Evolutionary conservation across 2,113 vertebrate genomes (phyloP).

Genomic region (Rhineura floridana): DNA sequence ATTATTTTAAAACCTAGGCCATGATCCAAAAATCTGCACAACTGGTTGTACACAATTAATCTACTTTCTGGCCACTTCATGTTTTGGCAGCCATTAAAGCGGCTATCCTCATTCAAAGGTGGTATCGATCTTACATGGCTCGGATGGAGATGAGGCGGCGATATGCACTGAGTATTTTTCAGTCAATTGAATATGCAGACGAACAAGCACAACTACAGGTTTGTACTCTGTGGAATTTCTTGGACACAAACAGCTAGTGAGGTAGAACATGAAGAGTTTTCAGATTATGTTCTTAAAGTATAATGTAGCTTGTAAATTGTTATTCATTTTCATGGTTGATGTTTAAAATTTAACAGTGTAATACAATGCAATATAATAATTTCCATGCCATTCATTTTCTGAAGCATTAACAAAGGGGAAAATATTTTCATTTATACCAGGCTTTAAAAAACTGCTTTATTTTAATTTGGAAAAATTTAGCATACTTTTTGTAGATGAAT

Average conservation of each 20-base stretch:
- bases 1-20: neutral
- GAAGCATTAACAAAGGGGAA: neutral
- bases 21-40: neutral
- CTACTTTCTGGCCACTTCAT: slow-evolving; percentile 37
- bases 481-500: neutral
- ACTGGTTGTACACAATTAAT: neutral
- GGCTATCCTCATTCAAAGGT: slow-evolving; percentile 90
- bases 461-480: neutral
- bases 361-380: neutral
- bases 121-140: slow-evolving; percentile 90
- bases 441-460: neutral
- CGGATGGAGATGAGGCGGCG: slow-evolving; percentile 85
- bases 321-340: neutral
- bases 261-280: neutral
- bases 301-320: neutral
- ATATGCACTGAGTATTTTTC: slow-evolving; percentile 92
- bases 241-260: slow-evolving; percentile 20
- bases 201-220: slow-evolving; percentile 96
- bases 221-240: slow-evolving; percentile 44
- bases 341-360: neutral
- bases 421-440: neutral
- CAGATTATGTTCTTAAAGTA: neutral
- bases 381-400: neutral
- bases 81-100: slow-evolving; percentile 84
- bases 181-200: slow-evolving; percentile 93